These are phyloP conservation scores for Penaeus chinensis DNA, from an alignment of 1,140 invertebrate genomes.

Conservation along the genomic window DNA sequence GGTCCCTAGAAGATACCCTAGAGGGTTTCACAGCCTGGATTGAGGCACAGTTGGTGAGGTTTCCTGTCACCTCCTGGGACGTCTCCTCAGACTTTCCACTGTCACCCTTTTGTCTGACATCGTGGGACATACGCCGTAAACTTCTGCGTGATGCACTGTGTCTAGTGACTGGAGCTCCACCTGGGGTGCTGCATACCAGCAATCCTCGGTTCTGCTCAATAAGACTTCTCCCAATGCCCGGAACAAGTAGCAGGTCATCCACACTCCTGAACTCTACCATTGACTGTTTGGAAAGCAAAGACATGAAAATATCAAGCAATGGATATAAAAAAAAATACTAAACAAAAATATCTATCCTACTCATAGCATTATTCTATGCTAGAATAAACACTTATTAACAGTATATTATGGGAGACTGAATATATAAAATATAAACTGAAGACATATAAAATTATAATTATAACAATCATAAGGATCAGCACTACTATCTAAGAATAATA, in stretches of 20 bases:
- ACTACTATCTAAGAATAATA: too few species aligned
- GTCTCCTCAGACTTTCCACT: conserved; percentile 31
- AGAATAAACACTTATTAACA: too few species aligned
- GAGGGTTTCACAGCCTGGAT: conserved; percentile 35
- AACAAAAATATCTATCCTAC: too few species aligned
- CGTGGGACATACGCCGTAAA: conserved; percentile 41
- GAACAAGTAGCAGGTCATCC: conserved; percentile 67
- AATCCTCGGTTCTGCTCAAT: conserved; percentile 67
- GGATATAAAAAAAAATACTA: neutral
- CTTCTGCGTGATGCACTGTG: conserved; percentile 41
- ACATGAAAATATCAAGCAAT: conserved; percentile 34
- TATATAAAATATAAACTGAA: too few species aligned
- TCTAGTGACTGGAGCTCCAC: conserved; percentile 39
- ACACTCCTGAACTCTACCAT: conserved; percentile 68
- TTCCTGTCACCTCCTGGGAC: conserved; percentile 16
- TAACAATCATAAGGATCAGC: too few species aligned
- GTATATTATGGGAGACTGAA: too few species aligned
- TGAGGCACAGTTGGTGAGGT: conserved; percentile 37
- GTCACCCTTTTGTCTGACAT: conserved; percentile 24
- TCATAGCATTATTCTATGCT: too few species aligned
- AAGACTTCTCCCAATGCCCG: conserved; percentile 68
- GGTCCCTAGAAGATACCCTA: conserved; percentile 11
- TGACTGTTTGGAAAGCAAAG: conserved; percentile 65
- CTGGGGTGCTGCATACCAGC: conserved; percentile 65
- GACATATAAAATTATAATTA: too few species aligned